phyloP scores from a whole-genome alignment of 2,113 vertebrate genomes.

The Columba livia region DNA sequence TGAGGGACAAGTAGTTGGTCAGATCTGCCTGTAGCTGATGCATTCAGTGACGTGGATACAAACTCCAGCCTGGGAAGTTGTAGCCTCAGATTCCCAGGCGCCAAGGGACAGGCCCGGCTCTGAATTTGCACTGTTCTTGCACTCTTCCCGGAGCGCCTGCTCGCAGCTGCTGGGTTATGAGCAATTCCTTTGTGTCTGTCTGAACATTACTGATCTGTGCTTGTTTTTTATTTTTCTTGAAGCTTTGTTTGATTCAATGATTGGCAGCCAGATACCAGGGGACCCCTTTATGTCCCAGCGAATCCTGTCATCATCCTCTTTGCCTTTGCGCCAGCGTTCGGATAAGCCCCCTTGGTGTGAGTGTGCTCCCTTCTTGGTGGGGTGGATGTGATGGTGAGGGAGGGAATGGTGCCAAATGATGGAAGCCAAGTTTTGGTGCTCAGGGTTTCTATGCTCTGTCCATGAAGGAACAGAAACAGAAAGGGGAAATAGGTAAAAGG shows the following conservation, averaged over 20 bases:
- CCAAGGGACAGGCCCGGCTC: background rate
- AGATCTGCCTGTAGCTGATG: background rate
- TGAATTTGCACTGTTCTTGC: background rate
- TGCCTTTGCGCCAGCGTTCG: slow-evolving; percentile 82
- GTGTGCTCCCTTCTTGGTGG: slow-evolving; percentile 61
- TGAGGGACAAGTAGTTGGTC: background rate
- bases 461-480: background rate
- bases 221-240: slow-evolving; percentile 8
- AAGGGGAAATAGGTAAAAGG: background rate
- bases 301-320: slow-evolving; percentile 83
- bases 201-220: background rate
- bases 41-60: rapidly evolving
- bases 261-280: slow-evolving; percentile 80
- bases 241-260: slow-evolving; percentile 87
- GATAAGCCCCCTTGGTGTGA: slow-evolving; percentile 97
- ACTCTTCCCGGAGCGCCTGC: too few relatives aligned
- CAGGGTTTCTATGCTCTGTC: background rate
- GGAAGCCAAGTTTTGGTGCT: background rate
- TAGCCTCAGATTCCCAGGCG: background rate
- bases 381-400: background rate
- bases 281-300: slow-evolving; percentile 88
- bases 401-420: background rate
- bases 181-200: background rate
- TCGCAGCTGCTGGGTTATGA: background rate
- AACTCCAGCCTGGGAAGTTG: background rate